These are phyloP conservation scores for Planiliza haematocheilus DNA, from an alignment of 2,113 vertebrate genomes.

Conservation along the genomic window DNA sequence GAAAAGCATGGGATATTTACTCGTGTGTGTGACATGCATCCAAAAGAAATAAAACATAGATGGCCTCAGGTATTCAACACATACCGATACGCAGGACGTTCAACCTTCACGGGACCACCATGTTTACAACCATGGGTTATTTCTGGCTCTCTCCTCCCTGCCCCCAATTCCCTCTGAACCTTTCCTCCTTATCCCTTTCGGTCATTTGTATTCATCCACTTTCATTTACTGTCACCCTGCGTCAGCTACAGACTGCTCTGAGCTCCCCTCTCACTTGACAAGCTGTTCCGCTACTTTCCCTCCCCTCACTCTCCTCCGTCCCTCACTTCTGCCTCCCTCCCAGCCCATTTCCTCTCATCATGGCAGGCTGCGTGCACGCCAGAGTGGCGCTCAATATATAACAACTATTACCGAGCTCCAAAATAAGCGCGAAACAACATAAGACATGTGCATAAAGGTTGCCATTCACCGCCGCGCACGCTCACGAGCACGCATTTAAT, in stretches of 20 bases:
- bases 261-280: constrained; percentile 58
- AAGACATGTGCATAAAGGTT: constrained; percentile 25
- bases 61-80: neutral
- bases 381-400: constrained; percentile 33
- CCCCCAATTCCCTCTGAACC: neutral
- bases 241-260: constrained; percentile 57
- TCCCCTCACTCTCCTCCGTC: constrained; percentile 20
- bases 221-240: constrained; percentile 71
- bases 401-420: constrained; percentile 28
- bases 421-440: constrained; percentile 47
- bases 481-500: constrained; percentile 38
- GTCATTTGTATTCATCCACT: constrained; percentile 78
- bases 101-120: constrained; percentile 15
- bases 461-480: constrained; percentile 10
- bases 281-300: constrained; percentile 44
- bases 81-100: neutral
- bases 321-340: constrained; percentile 30
- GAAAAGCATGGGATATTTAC: neutral
- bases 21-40: neutral
- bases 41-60: neutral
- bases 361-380: constrained; percentile 23
- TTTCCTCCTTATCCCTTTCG: constrained; percentile 48
- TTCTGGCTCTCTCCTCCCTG: constrained; percentile 23
- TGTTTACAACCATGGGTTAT: constrained; percentile 50
- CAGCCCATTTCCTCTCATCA: constrained; percentile 48